Conservation (phyloP, 2,888 invertebrate genomes). For the Sesia apiformis region DNA sequence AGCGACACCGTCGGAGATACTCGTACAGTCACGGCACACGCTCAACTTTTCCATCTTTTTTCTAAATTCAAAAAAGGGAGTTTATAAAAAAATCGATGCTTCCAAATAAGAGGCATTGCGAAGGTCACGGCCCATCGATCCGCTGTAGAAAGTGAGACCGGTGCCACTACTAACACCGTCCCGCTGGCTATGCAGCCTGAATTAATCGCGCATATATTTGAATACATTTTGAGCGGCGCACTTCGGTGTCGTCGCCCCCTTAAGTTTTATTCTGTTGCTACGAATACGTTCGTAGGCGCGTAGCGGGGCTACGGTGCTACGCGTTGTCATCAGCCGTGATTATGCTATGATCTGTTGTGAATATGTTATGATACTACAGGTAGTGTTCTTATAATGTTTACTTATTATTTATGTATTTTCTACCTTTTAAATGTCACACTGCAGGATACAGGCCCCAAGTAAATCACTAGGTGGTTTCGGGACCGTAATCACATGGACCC, state of each 20-base stretch:
- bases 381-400: no score
- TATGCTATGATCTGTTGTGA: no score
- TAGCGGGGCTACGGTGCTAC: constrained; percentile 11
- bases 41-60: no score
- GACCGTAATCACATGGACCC: no score
- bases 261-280: constrained; percentile 68
- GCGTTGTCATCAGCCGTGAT: neutral
- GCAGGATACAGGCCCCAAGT: no score
- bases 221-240: constrained; percentile 62
- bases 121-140: constrained; percentile 75
- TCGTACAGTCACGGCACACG: no score
- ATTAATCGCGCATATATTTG: constrained; percentile 77
- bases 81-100: constrained; percentile 47
- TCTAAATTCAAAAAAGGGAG: no score
- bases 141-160: constrained; percentile 72
- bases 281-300: constrained; percentile 2
- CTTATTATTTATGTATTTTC: no score
- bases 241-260: constrained; percentile 68
- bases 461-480: no score
- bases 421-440: no score
- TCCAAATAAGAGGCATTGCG: constrained; percentile 64
- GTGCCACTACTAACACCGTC: constrained; percentile 74
- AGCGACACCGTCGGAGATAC: constrained; percentile 2
- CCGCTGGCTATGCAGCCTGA: constrained; percentile 74
- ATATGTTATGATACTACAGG: no score